These are phyloP conservation scores for Monodelphis domestica DNA, from an alignment of 2,797 vertebrate species.

Conservation along the genomic window DNA sequence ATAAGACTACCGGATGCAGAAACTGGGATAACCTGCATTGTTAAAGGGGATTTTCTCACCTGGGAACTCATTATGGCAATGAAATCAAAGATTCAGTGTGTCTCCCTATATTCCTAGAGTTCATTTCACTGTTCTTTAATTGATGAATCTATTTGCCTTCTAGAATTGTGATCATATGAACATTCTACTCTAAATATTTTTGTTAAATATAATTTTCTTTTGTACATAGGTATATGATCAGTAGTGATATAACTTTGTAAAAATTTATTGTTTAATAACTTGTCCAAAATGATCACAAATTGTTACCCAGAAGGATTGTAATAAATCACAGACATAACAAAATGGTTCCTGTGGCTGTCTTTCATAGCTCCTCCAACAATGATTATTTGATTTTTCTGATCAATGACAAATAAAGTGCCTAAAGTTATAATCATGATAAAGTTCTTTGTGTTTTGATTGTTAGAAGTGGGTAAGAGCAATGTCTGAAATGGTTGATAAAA, in stretches of 20 bases:
- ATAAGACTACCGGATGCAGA: not conserved
- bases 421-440: not conserved
- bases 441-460: not conserved
- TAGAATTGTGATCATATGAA: not conserved
- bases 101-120: not conserved
- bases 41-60: not conserved
- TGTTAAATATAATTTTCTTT: not conserved
- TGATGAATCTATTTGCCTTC: not conserved
- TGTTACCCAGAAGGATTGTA: too few species aligned
- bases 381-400: not conserved
- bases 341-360: not conserved
- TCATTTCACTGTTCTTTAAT: not conserved
- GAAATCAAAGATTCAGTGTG: not conserved
- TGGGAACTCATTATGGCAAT: not conserved
- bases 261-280: not conserved
- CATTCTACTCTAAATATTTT: not conserved
- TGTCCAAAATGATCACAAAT: not conserved
- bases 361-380: not conserved
- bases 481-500: not conserved
- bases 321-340: not conserved
- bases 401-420: not conserved
- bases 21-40: not conserved
- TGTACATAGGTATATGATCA: not conserved
- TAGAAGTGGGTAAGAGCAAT: not conserved
- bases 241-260: not conserved